These are phyloP conservation scores for Tarsius wallacei DNA, from an alignment of 2,797 vertebrate species.

Conservation along the genomic window DNA sequence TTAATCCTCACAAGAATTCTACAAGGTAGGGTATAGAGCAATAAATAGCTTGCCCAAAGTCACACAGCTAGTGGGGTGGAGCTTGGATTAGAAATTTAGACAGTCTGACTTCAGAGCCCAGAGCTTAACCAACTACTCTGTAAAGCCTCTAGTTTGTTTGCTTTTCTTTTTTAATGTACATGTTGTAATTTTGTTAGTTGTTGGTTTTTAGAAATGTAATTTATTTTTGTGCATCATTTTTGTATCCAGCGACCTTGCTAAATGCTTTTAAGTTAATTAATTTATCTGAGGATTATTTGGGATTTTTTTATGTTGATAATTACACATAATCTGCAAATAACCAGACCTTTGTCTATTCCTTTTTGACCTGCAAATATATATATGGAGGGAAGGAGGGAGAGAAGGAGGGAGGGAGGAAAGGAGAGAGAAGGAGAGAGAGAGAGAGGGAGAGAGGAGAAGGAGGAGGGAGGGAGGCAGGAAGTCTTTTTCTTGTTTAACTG, in stretches of 20 bases:
- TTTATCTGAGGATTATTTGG: slow-evolving; percentile 63
- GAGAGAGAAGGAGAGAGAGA: no score
- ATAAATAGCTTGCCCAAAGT: neutral
- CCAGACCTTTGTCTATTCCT: slow-evolving; percentile 47
- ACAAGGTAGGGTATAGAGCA: slow-evolving; percentile 30
- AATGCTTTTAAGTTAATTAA: slow-evolving; percentile 70
- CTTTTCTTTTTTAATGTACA: neutral
- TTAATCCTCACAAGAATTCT: slow-evolving; percentile 42
- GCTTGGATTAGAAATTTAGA: neutral
- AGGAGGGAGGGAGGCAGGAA: no score
- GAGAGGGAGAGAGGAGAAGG: no score
- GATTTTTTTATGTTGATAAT: slow-evolving; percentile 44
- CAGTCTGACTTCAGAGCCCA: neutral
- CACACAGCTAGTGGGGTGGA: neutral
- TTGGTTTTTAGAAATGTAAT: neutral
- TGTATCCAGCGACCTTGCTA: slow-evolving; percentile 35
- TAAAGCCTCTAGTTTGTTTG: neutral
- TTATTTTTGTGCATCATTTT: slow-evolving; percentile 51
- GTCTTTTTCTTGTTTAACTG: neutral
- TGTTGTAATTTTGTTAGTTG: slow-evolving; percentile 58
- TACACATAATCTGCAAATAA: slow-evolving; percentile 41
- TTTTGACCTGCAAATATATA: neutral
- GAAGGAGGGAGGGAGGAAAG: no score
- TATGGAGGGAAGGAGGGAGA: no score
- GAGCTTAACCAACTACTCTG: neutral